Evolutionary conservation across 2,113 vertebrate genomes (phyloP), one percentile per base, ranked within the genome.

Genomic region (Hyaena hyaena): DNA sequence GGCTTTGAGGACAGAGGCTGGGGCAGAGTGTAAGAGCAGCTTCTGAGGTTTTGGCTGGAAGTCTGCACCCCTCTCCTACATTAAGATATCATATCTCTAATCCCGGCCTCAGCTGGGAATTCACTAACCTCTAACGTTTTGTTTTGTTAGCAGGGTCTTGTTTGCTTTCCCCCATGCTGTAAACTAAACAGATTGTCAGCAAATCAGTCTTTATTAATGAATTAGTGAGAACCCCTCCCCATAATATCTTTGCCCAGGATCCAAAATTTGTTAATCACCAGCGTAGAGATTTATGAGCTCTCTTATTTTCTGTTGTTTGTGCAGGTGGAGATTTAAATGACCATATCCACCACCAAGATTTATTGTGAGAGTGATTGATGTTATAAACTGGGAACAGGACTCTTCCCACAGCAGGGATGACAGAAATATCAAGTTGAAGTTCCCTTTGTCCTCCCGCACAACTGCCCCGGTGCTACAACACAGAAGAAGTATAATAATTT

Each of bases 291-390:
- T 99, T 99, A 99, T 98, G 98, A 98, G 96, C 85, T 93, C 98
- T 90, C 97, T 98, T 98, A 97, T 98, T 99, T 99, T 98, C 98
- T 98, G 98, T 97, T 99, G 98, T 99, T 99, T 99, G 98, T 99
- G 98, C 99, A 99, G 99, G 99, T 99, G 99, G 98, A 98, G 98
- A 97, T 98, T 98, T 98, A 98, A 98, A 98, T 98, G 98, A 97
- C 98, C 98, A 93, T 98, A 98, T 98, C 98, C 97, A 98, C 97
- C 96, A 96, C 95, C 96, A 98, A 98, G 99, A 99, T 99, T 99
- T 99, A 99, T 98, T 98, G 97, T 95, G 11, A 90, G 91, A 98
- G 95, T 99, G 98, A 99, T 94, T 98, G 98, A 99, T 99, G 98
- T 97, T 98, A 98, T 98, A 98, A 98, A 98, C 98, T 90, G 98